Evolutionary conservation across 2,113 vertebrate species (phyloP), one percentile per base, ranked within the genome.

Genomic region (Tyrannus savana): DNA sequence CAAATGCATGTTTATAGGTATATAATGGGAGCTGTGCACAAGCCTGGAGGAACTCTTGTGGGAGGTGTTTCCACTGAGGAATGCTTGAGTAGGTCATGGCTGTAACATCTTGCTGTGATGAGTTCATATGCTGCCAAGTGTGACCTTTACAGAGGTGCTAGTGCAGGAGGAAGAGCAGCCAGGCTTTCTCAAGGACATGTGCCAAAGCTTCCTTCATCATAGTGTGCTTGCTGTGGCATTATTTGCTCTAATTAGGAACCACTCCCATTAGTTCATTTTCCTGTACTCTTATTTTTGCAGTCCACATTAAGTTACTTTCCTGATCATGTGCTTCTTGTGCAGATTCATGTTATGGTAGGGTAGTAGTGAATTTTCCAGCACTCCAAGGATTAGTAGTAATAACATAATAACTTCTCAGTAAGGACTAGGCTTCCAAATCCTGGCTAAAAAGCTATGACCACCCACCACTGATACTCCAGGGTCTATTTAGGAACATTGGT

Each of bases 201-300:
- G 71, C 60, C 77, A 87, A 56, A 56, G 50, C 53, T 79, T 93
- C 68, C 62, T 27, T 89, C 49, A 21, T 71, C 46, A 2, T 56
- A 60, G 44, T 42, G 12, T 88, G 66, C 76, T 92, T 89, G 53
- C 62, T 78, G 44, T 77, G 64, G 63, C 30, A 25, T 84, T 75
- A 60, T 63, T 92, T 88, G 47, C 33, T 88, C 59, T 93, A 92
- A 84, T 81, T 73, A 88, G 35, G 66, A 94, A 12, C 78, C 69
- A n/a, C 72, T 80, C 78, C 81, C 30, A 8, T 49, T 77, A 33
- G 19, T 74, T 95, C 52, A 74, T 94, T 95, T 94, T 55, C 27
- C 59, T 67, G 21, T 86, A 49, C 67, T 86, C 41, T 90, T 89
- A 55, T 35, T 94, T 91, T 49, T 88, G 75, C 23, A 19, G 33